Base-by-base conservation (phyloP, 2,113 vertebrate species). In the Grammomys surdaster region DNA sequence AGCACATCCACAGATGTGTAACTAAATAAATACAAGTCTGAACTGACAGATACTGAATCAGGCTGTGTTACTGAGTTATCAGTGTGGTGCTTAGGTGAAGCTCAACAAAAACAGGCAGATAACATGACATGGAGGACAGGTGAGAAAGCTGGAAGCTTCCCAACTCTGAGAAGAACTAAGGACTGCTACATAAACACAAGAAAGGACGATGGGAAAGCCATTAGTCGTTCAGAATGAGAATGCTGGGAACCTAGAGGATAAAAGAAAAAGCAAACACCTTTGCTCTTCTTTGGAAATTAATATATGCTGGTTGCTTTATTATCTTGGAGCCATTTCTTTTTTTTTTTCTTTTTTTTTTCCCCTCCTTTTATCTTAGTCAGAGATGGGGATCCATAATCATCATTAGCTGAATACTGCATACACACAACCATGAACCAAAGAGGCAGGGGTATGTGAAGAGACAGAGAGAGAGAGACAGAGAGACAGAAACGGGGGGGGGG, bases 201-300 rank as follows among this genome's bases (percentile, higher is more conserved):
- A 24, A 48, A 67, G 56, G 63, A 93, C 5, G 26, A 1, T 5
- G 65, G 51, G 43, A 58, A 89, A 81, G 48, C 26, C 63, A 54
- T 43, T 16, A 40, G 36, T 0, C 51, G 17, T 1, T 40, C 90
- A 89, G 17, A n/a, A 6, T 11, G 56, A 90, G 75, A 43, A 63
- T 22, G n/a, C 24, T 1, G 9, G 11, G 22, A 90, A 80, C 11
- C 78, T 82, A n/a, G 19, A 12, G 0, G 12, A 75, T 33, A 26
- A 90, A 91, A 70, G 75, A 60, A 88, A 92, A 77, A 90, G 92
- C 36, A 58, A 95, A 51, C n/a, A 56, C 46, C 65, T 40, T 56
- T 70, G 22, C 72, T 77, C 60, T 56, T 85, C 81, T 90, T 60
- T 22, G 51, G 40, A 19, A 77, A 36, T 31, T 36, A 86, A 3